Conservation (phyloP, 2,797 vertebrate species). For the Protonibea diacanthus region DNA sequence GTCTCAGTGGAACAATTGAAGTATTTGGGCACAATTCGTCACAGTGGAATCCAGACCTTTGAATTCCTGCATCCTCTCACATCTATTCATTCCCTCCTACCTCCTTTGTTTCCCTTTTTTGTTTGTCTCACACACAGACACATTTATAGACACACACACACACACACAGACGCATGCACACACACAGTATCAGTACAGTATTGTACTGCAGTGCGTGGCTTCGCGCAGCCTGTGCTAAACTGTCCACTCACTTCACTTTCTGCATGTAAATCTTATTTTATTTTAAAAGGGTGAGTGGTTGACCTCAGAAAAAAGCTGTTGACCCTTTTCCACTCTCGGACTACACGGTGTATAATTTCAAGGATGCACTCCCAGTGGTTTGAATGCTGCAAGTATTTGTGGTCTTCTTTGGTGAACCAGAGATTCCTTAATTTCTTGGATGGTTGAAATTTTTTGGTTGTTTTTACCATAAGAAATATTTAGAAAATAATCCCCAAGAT, state of each 20-base stretch:
- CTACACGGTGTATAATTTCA: slow-evolving; percentile 51
- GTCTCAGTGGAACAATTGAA: slow-evolving; percentile 65
- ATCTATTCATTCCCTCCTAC: slow-evolving; percentile 60
- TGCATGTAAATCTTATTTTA: slow-evolving; percentile 24
- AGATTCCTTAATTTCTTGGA: slow-evolving; percentile 33
- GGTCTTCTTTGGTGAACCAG: slow-evolving; percentile 43
- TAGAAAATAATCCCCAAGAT: slow-evolving; percentile 7
- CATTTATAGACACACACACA: not conserved
- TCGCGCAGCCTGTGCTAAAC: not conserved
- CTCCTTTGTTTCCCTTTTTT: slow-evolving; percentile 39
- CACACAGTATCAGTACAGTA: slow-evolving; percentile 38
- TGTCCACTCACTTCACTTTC: slow-evolving; percentile 14
- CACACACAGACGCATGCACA: not conserved
- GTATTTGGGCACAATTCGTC: slow-evolving; percentile 67
- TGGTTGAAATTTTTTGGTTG: slow-evolving; percentile 36
- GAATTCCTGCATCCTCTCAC: slow-evolving; percentile 70
- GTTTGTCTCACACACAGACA: slow-evolving; percentile 2
- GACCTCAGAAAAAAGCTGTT: slow-evolving; percentile 34
- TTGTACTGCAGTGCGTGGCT: slow-evolving; percentile 1
- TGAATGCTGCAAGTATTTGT: slow-evolving; percentile 55
- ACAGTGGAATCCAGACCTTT: slow-evolving; percentile 64
- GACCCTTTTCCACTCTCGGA: slow-evolving; percentile 36
- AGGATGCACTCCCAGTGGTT: slow-evolving; percentile 56
- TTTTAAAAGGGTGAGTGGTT: slow-evolving; percentile 41
- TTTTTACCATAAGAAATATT: slow-evolving; percentile 1